Conservation (phyloP, 2,113 vertebrate species). For the Carollia perspicillata region DNA sequence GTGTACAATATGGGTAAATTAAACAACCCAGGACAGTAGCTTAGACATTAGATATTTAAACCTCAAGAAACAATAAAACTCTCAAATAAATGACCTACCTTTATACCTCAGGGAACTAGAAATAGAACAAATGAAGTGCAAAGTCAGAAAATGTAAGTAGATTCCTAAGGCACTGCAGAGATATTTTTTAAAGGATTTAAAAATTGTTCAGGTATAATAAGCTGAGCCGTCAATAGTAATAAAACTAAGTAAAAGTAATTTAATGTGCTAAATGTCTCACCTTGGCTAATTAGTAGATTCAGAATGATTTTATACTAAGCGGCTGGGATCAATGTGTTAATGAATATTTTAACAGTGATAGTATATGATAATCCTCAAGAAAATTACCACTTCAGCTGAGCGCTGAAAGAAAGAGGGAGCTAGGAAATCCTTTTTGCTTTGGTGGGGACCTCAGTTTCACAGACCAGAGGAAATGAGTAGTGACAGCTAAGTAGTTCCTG, state of each 20-base stretch:
- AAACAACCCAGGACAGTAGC: background rate
- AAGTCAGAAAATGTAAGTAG: background rate
- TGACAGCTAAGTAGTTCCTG: background rate
- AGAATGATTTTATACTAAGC: background rate
- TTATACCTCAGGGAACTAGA: background rate
- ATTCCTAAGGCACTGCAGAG: background rate
- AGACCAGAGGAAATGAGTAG: background rate
- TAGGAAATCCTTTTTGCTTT: background rate
- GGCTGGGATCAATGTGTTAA: background rate
- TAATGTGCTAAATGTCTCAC: constrained; percentile 21
- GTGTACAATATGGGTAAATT: background rate
- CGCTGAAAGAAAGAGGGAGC: background rate
- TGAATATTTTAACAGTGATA: constrained; percentile 12
- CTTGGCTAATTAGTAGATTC: constrained; percentile 26
- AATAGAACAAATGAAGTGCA: background rate
- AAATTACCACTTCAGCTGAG: background rate
- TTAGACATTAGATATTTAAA: background rate
- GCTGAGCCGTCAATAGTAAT: background rate
- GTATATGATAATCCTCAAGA: background rate
- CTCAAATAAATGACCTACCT: background rate
- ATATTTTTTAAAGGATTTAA: background rate
- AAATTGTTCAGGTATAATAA: background rate
- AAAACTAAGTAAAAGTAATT: constrained; percentile 41
- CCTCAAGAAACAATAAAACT: background rate
- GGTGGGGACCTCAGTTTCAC: background rate